Evolutionary conservation across 2,888 invertebrate species (phyloP).

Genomic region (Aphidius colemani): DNA sequence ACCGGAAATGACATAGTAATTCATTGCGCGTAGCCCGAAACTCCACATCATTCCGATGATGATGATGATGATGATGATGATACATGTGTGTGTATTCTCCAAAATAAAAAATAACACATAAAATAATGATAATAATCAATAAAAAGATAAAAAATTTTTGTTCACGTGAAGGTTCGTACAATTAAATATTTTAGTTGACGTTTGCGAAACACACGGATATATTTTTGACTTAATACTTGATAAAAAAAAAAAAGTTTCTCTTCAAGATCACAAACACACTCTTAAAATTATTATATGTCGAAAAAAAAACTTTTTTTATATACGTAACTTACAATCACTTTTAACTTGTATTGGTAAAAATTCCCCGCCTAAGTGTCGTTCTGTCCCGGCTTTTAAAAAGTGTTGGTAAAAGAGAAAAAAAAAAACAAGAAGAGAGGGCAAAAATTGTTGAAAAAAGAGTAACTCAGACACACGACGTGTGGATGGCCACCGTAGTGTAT

Average conservation of each 20-base stretch:
- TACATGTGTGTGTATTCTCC: not conserved
- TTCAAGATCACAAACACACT: no score
- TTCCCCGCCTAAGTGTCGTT: not conserved
- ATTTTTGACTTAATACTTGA: not conserved
- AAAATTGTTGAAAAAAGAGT: no score
- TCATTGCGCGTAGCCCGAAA: constrained; percentile 30
- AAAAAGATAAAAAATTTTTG: not conserved
- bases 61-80: not conserved
- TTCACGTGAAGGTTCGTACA: not conserved
- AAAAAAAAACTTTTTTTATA: not conserved
- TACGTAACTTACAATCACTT: not conserved
- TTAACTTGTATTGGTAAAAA: not conserved
- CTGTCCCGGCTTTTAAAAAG: not conserved
- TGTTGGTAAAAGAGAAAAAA: no score
- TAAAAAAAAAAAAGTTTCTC: no score
- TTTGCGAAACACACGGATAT: constrained; percentile 4
- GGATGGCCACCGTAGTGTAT: constrained; percentile 24
- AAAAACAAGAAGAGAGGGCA: no score
- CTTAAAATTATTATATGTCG: no score
- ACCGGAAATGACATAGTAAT: constrained; percentile 45
- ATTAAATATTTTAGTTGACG: not conserved
- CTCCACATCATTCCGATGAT: constrained; percentile 48
- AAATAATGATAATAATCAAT: not conserved
- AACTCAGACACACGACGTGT: constrained; percentile 25
- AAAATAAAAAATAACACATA: not conserved